Percentiles rank a stretch among this genome's conserved stretches.
These are phyloP conservation scores for Craniophora ligustri DNA, from an alignment of 2,888 invertebrate species.

Conservation along the genomic window DNA sequence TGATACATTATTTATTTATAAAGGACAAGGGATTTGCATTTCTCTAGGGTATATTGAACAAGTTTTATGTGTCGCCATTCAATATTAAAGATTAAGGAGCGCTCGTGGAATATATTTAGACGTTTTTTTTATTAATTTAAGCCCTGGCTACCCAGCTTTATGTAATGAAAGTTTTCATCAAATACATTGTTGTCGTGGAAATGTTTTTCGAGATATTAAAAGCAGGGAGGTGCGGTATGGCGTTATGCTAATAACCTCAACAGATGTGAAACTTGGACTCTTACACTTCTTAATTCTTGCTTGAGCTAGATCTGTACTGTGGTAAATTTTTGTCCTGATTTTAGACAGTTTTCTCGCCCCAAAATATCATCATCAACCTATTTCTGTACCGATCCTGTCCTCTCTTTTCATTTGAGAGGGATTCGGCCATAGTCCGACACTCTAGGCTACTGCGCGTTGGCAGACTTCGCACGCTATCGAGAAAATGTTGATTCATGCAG, in stretches of 20 bases:
- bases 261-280: conserved; percentile 16
- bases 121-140: conserved; percentile 65
- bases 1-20: conserved; percentile 80
- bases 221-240: background rate
- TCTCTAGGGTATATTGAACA: conserved; percentile 77
- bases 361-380: too few species aligned
- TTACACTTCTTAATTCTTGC: conserved; percentile 21
- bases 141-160: conserved; percentile 52
- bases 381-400: too few species aligned
- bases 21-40: conserved; percentile 76
- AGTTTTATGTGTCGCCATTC: conserved; percentile 80
- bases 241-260: conserved; percentile 19
- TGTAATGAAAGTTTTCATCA: conserved; percentile 67
- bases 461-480: too few species aligned
- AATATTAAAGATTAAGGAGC: conserved; percentile 74
- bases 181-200: conserved; percentile 54
- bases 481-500: too few species aligned
- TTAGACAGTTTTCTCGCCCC: too few species aligned
- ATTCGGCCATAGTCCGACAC: too few species aligned
- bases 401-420: too few species aligned
- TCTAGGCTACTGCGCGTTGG: too few species aligned
- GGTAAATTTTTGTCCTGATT: background rate
- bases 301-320: background rate
- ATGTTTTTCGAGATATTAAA: conserved; percentile 27
- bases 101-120: conserved; percentile 62